phyloP scores from a whole-genome alignment of 1,140 invertebrate species.

The Eupristina koningsbergeri region DNA sequence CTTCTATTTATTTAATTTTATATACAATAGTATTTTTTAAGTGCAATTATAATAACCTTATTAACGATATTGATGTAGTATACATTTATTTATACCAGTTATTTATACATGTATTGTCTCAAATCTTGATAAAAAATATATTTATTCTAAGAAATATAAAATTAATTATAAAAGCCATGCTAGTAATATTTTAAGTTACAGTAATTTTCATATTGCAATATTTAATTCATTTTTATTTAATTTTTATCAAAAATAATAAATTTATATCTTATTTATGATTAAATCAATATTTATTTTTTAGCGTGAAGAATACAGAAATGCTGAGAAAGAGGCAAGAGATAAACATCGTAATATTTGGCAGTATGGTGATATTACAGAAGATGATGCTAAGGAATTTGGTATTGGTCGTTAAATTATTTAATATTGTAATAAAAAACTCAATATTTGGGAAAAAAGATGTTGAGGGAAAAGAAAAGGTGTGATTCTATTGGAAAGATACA shows the following conservation, averaged over 20 bases:
- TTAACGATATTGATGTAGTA: too few relatives aligned
- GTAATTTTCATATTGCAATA: background rate
- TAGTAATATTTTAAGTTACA: background rate
- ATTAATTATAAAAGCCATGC: too few relatives aligned
- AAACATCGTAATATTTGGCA: slow-evolving; percentile 92
- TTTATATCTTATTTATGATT: background rate
- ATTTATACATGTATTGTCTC: too few relatives aligned
- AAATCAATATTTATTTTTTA: slow-evolving; percentile 63
- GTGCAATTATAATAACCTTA: too few relatives aligned
- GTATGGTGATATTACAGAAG: slow-evolving; percentile 96
- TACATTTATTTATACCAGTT: too few relatives aligned
- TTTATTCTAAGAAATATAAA: too few relatives aligned
- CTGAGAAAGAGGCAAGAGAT: slow-evolving; percentile 89
- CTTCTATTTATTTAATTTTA: too few relatives aligned
- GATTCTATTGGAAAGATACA: slow-evolving; percentile 53
- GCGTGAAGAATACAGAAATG: slow-evolving; percentile 86
- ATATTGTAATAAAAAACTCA: slow-evolving; percentile 34
- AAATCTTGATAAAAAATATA: too few relatives aligned
- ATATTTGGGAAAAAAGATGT: slow-evolving; percentile 43
- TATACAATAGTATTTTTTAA: too few relatives aligned
- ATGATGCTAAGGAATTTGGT: slow-evolving; percentile 94
- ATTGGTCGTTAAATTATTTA: slow-evolving; percentile 61
- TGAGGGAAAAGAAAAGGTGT: slow-evolving; percentile 48
- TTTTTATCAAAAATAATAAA: too few relatives aligned
- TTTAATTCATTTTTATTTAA: background rate